Evolutionary conservation across 1,140 invertebrate genomes (phyloP).

Genomic region (Musca domestica): DNA sequence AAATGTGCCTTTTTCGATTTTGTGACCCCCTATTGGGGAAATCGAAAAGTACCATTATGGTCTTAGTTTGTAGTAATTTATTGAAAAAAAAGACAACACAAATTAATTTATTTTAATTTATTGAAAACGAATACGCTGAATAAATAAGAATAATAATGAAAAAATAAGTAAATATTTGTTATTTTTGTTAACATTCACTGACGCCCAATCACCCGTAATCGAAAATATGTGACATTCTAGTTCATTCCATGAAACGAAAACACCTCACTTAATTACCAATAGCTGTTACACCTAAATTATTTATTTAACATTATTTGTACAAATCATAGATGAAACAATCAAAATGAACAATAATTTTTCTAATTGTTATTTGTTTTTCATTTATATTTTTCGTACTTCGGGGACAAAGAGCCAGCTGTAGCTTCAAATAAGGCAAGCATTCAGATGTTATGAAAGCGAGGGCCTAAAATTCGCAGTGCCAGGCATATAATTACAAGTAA

Average conservation of each 20-base stretch:
- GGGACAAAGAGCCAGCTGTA: too few species aligned
- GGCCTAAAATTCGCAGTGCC: too few species aligned
- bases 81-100: slow-evolving; percentile 21
- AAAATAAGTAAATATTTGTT: not conserved
- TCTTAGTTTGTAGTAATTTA: slow-evolving; percentile 31
- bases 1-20: slow-evolving; percentile 29
- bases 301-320: too few species aligned
- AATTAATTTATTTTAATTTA: slow-evolving; percentile 24
- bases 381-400: too few species aligned
- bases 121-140: not conserved
- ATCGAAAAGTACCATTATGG: not conserved
- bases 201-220: not conserved
- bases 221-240: slow-evolving; percentile 16
- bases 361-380: too few species aligned
- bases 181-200: not conserved
- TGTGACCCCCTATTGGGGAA: too few species aligned
- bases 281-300: too few species aligned
- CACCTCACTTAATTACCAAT: slow-evolving; percentile 1
- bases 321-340: too few species aligned
- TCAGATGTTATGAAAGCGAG: too few species aligned
- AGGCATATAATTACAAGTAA: too few species aligned
- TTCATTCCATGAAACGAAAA: not conserved
- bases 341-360: too few species aligned
- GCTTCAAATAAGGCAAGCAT: too few species aligned
- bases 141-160: not conserved